Base-by-base conservation (phyloP, 2,888 invertebrate genomes). In the Heliconius hortense region DNA sequence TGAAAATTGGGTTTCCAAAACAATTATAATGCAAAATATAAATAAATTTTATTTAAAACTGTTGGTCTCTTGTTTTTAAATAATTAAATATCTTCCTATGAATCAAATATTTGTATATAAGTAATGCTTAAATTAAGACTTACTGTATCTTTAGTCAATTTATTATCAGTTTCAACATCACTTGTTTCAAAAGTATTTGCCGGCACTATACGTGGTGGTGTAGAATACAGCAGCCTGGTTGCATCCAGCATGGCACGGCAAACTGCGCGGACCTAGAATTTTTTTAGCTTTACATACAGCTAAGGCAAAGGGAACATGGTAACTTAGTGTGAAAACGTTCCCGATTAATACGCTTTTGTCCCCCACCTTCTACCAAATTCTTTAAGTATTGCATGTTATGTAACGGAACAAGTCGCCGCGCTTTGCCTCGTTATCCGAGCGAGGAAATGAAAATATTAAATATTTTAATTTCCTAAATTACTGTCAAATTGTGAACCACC, bases 221-320 rank as follows among this genome's bases (percentile, higher is more conserved):
- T 93, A 31, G 94, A 94, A 84, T 96, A 97, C 90, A 96, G 94
- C 71, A 95, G 91, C 82, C 97, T 96, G 4, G 97, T 97, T 80
- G 97, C 97, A 87, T 97, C 97, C 79, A 97, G 89, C 94, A 97
- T 97, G 78, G 96, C 96, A 77, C 96, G 94, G 85, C 97, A 97
- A 18, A 97, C 96, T 78, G 96, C 96, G 83, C 95, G 84, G 0
- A 94, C 94, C 94, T 94, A 31, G 15, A 53, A 31, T 53, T 53
- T 31, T 56, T 11, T 13, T 11, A 35, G 8, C n/a, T 56, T n/a
- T 56, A n/a, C 21, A 48, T 18, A 18, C 43, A 15, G 43, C 43
- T 15, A 1, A 15, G 43, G 21, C 53, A 53, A 53, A 53, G 18
- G 8, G 21, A 53, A 21, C 53, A 7, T 53, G 53, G 18, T 21